Conservation (phyloP, 2,797 vertebrate genomes). For the Denticeps clupeoides region DNA sequence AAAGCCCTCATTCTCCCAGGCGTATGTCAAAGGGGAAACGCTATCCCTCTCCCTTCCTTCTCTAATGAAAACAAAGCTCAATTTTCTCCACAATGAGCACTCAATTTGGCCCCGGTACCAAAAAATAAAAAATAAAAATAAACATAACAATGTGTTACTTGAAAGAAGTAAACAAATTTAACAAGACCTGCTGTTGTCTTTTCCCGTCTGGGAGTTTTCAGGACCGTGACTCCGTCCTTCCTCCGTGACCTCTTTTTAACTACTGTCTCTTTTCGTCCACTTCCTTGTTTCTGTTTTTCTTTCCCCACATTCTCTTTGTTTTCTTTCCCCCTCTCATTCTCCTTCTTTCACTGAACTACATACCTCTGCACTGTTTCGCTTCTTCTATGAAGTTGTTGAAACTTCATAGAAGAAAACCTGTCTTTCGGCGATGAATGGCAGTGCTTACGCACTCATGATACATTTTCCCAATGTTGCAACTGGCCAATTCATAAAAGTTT, state of each 20-base stretch:
- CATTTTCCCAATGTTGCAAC: neutral
- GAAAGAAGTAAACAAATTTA: slow-evolving; percentile 46
- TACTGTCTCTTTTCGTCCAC: neutral
- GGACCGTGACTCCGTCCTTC: slow-evolving; percentile 24
- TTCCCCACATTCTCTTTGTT: slow-evolving; percentile 1
- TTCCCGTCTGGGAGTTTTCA: slow-evolving; percentile 30
- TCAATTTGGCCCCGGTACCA: slow-evolving; percentile 36
- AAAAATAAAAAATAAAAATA: too few relatives aligned
- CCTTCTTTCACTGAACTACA: too few relatives aligned
- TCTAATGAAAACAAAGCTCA: slow-evolving; percentile 32
- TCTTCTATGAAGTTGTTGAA: slow-evolving; percentile 1
- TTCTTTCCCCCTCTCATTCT: too few relatives aligned
- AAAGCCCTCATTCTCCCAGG: slow-evolving; percentile 8
- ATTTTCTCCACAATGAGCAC: slow-evolving; percentile 31
- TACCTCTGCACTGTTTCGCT: too few relatives aligned
- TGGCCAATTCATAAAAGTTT: slow-evolving; percentile 3
- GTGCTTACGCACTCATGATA: neutral
- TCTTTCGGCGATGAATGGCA: slow-evolving; percentile 1
- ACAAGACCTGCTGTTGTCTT: slow-evolving; percentile 36
- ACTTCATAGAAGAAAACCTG: neutral
- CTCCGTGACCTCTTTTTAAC: slow-evolving; percentile 13
- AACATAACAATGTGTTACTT: slow-evolving; percentile 33
- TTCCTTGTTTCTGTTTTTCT: slow-evolving; percentile 10
- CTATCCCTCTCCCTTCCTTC: slow-evolving; percentile 18
- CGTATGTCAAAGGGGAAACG: slow-evolving; percentile 8